Percentiles rank a stretch among this genome's conserved stretches.
phyloP scores from a whole-genome alignment of 1,140 invertebrate genomes.

The Hestina assimilis region DNA sequence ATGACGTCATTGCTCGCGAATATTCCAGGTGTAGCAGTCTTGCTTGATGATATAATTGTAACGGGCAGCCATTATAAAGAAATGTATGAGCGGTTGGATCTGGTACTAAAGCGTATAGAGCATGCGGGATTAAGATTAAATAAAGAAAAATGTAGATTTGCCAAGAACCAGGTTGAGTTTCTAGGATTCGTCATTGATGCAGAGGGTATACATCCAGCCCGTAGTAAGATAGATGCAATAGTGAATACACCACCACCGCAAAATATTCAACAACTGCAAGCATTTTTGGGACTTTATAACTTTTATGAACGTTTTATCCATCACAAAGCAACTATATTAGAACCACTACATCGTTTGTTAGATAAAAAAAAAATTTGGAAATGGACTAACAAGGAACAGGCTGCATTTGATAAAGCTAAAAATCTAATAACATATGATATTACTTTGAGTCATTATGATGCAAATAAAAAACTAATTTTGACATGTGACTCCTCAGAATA shows the following conservation, averaged over 20 bases:
- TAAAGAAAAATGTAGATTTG: conserved; percentile 49
- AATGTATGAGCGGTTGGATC: conserved; percentile 29
- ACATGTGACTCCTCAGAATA: conserved; percentile 1
- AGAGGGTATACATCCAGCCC: conserved; percentile 40
- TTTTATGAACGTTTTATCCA: neutral
- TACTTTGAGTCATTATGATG: neutral
- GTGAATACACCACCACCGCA: conserved; percentile 26
- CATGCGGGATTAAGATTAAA: conserved; percentile 44
- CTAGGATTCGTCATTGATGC: conserved; percentile 45
- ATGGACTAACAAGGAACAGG: neutral
- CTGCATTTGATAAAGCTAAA: too few species aligned
- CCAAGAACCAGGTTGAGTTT: conserved; percentile 37
- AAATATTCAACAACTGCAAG: neutral
- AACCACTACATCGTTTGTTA: neutral
- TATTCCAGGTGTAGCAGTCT: conserved; percentile 34
- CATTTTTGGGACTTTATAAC: neutral
- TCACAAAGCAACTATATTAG: neutral
- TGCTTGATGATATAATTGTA: conserved; percentile 53
- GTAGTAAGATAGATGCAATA: conserved; percentile 55
- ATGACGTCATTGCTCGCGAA: conserved; percentile 47
- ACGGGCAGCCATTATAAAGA: conserved; percentile 29
- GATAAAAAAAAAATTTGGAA: neutral
- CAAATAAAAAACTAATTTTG: neutral
- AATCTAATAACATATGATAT: neutral
- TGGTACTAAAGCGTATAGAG: conserved; percentile 26